Evolutionary conservation across 2,888 invertebrate genomes (phyloP), one percentile per base, ranked within the genome.

Genomic region (Zootermopsis nevadensis): DNA sequence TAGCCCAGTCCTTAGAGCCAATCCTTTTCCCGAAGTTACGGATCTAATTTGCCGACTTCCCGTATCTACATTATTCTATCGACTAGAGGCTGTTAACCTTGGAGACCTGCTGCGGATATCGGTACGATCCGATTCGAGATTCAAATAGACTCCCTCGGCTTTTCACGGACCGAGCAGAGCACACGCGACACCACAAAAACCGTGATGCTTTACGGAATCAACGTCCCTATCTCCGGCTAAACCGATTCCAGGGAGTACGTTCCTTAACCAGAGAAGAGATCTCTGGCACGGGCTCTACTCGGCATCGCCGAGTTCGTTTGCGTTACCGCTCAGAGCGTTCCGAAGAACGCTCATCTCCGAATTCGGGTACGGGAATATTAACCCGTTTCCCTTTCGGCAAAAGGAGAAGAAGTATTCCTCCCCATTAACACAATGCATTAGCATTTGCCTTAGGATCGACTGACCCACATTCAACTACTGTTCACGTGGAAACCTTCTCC

Each of bases 101-200:
- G 93, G 93, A 94, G 93, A 94, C 93, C 94, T 93, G 93, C 92
- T 94, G 93, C 93, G 93, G 93, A 93, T 93, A 93, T 93, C 91
- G 92, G 93, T 93, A 93, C 93, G 92, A 91, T 87, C 90, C 89
- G 90, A 89, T 88, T 88, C 89, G 90, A 88, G 86, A 87, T 88
- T 88, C 88, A 87, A 88, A 24, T 19, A 4, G 38, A 7, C 53
- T 55, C 53, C 24, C 22, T 19, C 7, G 53, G 24, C 6, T 55
- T 55, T 55, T 55, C 53, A 22, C 6, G 53, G 53, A 4, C 53
- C 53, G 53, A 55, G 10, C 8, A 3, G 15, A 55, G 22, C 15
- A 19, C 53, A 55, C 53, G 10, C 6, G 53, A 55, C 53, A 55
- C 53, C 53, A 19, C 89, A 88, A 89, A 89, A 89, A 89, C 88